Conservation (phyloP, 2,888 invertebrate genomes). For the Drosophila affinis region DNA sequence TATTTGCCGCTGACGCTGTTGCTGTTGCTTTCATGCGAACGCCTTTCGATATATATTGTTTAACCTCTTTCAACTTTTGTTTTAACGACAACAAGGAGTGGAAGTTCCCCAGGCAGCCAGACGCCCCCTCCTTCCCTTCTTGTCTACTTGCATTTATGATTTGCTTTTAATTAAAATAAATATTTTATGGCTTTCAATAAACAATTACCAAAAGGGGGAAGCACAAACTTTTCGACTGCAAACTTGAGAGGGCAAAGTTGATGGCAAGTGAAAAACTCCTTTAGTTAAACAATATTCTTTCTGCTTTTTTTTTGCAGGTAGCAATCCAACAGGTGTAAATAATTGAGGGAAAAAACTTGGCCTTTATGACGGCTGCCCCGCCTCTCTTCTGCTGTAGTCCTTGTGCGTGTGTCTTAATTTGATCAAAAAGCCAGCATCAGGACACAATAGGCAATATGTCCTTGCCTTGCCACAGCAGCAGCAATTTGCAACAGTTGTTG, state of each 20-base stretch:
- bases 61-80: neutral
- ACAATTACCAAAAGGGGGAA: conserved; percentile 15
- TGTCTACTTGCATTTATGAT: conserved; percentile 46
- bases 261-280: conserved; percentile 34
- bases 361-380: conserved; percentile 10
- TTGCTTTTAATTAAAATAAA: conserved; percentile 61
- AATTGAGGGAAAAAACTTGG: conserved; percentile 41
- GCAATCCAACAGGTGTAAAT: conserved; percentile 39
- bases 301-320: conserved; percentile 34
- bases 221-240: conserved; percentile 32
- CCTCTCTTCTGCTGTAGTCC: neutral
- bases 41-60: conserved; percentile 1
- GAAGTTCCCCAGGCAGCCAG: neutral
- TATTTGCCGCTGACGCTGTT: neutral
- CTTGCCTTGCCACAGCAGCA: conserved; percentile 5
- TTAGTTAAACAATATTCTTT: conserved; percentile 34
- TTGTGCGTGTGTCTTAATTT: conserved; percentile 12
- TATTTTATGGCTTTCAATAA: conserved; percentile 51
- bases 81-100: conserved; percentile 2
- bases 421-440: conserved; percentile 2
- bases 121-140: neutral
- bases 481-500: conserved; percentile 26
- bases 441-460: conserved; percentile 30
- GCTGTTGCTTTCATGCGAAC: too few species aligned
- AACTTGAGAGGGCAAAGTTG: conserved; percentile 37